Percentiles rank a stretch among this genome's conserved stretches.
Evolutionary conservation across 2,888 invertebrate genomes (phyloP).

Genomic region (Lepidochitona cinerea): DNA sequence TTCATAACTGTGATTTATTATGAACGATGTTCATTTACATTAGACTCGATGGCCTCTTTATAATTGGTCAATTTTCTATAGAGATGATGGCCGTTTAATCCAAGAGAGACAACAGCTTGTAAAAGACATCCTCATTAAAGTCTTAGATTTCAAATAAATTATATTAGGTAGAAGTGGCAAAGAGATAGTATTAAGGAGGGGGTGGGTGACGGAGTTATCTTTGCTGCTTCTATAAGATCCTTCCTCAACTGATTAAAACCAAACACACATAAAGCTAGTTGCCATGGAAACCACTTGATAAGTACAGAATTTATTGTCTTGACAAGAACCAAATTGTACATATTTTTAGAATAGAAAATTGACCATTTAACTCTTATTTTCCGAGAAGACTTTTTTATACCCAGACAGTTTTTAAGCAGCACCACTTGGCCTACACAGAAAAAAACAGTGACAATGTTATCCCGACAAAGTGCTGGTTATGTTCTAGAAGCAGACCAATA

Average conservation of each 20-base stretch:
- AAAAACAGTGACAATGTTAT: too few species aligned
- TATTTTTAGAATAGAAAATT: too few species aligned
- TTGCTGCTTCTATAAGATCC: not conserved
- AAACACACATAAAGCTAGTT: not conserved
- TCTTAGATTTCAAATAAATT: not conserved
- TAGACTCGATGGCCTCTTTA: not conserved
- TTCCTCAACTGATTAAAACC: not conserved
- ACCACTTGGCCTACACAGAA: too few species aligned
- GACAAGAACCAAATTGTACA: conserved; percentile 1
- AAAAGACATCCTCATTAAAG: not conserved
- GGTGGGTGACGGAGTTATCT: too few species aligned
- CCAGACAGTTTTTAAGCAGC: too few species aligned
- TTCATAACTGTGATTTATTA: not conserved
- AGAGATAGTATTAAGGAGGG: too few species aligned
- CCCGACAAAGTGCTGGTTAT: too few species aligned
- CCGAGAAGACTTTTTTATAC: too few species aligned
- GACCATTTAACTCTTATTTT: too few species aligned
- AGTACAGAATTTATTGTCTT: not conserved
- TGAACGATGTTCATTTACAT: not conserved
- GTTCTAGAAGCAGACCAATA: too few species aligned
- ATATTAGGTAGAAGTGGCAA: not conserved
- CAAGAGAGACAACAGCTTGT: not conserved
- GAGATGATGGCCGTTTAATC: too few species aligned
- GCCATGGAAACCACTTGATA: not conserved
- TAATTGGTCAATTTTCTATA: not conserved